Evolutionary conservation across 2,797 vertebrate genomes (phyloP).

Genomic region (Oceanodroma leucorhoa): DNA sequence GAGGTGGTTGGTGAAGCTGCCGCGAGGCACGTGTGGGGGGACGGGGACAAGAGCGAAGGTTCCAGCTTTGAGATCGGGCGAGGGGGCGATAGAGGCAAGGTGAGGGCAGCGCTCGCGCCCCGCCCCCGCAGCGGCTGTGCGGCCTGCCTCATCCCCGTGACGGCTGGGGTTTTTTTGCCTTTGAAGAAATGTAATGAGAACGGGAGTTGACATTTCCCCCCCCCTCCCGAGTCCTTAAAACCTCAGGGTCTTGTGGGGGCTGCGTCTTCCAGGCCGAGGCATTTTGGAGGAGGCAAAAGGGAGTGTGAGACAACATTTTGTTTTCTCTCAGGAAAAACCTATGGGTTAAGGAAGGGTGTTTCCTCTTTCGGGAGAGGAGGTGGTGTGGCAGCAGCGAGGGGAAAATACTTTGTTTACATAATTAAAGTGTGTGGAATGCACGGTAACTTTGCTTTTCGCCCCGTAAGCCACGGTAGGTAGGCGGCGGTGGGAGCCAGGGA

Average conservation of each 20-base stretch:
- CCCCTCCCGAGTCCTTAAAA: not conserved
- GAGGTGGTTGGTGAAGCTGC: not conserved
- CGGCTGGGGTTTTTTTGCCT: not conserved
- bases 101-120: not conserved
- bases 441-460: not conserved
- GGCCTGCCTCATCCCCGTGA: not conserved
- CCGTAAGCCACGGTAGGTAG: fast-evolving
- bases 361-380: not conserved
- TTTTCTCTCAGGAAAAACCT: not conserved
- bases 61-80: not conserved
- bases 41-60: not conserved
- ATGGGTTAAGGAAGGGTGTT: not conserved
- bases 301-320: not conserved
- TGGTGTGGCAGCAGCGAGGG: not conserved
- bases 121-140: not conserved
- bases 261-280: not conserved
- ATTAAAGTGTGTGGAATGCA: not conserved
- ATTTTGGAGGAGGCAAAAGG: not conserved
- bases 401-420: not conserved
- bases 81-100: not conserved
- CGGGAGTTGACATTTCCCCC: not conserved
- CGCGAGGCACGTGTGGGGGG: not conserved
- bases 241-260: not conserved
- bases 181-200: not conserved
- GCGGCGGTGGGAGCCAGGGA: not conserved